Evolutionary conservation across 1,140 invertebrate species (phyloP), one percentile per base, ranked within the genome.

Genomic region (Lucilia sericata): DNA sequence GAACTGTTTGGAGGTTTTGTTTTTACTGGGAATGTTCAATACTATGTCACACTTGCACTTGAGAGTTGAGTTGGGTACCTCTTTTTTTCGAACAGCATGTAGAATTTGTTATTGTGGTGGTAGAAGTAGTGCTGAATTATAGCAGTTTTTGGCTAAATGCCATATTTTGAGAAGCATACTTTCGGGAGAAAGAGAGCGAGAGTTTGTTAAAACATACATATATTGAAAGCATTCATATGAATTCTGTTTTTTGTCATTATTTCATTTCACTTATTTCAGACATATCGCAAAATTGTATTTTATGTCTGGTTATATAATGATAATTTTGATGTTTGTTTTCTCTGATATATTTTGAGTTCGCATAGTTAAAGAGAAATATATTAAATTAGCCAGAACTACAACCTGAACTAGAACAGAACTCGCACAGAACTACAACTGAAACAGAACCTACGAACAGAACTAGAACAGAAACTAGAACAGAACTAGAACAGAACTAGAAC

Each of bases 41-140:
- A 70, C n/a, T 70, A 21, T 25, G 65, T 21, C 65, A 70, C 65
- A 70, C 65, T 70, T 70, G 65, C 65, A 70, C n/a, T 70, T 70
- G 19, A 21, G 65, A 19, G 17, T 70, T 9, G n/a, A 10, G 19
- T 21, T 30, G 25, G 25, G 25, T 30, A 3, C 25, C 25, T 7
- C 10, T 70, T 70, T 70, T 10, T 70, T 21, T 7, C 5, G 1
- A 55, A n/a, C 14, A n/a, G 5, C 5, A 14, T 9, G 14, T 19
- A n/a, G 17, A n/a, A n/a, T 8, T 65, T 17, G 5, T 19, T n/a
- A 19, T 19, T 1, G n/a, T 65, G n/a, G 60, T 7, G n/a, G n/a
- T 19, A 65, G 14, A 8, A 21, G 65, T 70, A 70, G 19, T 70
- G 65, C 8, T 21, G 25, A 70, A 70, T 60, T 60, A 17, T 60